phyloP scores from a whole-genome alignment of 2,797 vertebrate species.

The Rhinoraja longicauda region DNA sequence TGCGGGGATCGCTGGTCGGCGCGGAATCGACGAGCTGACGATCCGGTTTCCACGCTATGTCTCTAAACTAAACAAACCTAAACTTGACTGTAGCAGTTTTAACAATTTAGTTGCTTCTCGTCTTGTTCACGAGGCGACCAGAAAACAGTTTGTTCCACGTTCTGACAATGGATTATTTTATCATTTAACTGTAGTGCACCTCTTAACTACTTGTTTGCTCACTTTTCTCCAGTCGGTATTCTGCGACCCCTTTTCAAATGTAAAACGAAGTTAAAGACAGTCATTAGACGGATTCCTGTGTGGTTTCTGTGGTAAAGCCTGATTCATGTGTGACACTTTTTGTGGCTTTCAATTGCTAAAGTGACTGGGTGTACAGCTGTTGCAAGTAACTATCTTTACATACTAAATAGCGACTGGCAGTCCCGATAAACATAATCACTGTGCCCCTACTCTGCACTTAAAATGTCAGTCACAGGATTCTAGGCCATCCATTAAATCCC shows the following conservation, averaged over 20 bases:
- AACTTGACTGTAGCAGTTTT: too few species aligned
- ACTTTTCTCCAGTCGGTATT: not conserved
- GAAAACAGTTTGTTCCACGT: not conserved
- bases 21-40: too few species aligned
- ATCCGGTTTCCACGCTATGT: too few species aligned
- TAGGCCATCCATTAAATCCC: not conserved
- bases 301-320: constrained; percentile 36
- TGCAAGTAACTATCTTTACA: constrained; percentile 21
- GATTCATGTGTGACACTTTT: not conserved
- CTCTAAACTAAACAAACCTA: too few species aligned
- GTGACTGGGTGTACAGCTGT: constrained; percentile 29
- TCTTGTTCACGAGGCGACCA: too few species aligned
- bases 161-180: not conserved
- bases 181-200: constrained; percentile 6
- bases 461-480: constrained; percentile 6
- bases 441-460: not conserved
- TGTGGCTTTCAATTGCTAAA: constrained; percentile 23
- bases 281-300: constrained; percentile 19
- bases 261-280: constrained; percentile 17
- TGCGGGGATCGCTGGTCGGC: too few species aligned
- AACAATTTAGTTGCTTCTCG: too few species aligned
- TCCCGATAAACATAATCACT: not conserved
- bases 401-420: not conserved
- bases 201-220: constrained; percentile 11
- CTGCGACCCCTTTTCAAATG: constrained; percentile 19